Conservation (phyloP, 2,113 vertebrate species). For the Perognathus longimembris region DNA sequence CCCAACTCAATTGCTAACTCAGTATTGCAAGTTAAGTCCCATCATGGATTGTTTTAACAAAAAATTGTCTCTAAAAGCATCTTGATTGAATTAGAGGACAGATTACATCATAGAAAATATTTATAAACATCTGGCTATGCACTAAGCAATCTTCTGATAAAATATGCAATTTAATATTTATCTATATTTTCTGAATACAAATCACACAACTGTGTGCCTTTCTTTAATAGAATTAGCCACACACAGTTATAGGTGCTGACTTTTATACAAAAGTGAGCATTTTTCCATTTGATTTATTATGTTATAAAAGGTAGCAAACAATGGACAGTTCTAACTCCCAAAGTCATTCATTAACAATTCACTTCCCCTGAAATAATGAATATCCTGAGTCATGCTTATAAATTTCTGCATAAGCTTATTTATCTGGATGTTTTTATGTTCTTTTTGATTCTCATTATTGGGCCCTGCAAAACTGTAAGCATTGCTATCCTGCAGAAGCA, state of each 20-base stretch:
- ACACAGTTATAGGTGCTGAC: neutral
- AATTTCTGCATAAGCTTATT: neutral
- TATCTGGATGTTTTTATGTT: neutral
- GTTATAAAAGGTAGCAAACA: neutral
- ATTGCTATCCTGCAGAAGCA: neutral
- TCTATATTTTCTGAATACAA: conserved; percentile 48
- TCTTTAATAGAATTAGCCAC: neutral
- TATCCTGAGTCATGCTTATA: neutral
- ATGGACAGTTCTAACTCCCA: neutral
- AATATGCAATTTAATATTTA: conserved; percentile 33
- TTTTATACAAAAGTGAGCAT: neutral
- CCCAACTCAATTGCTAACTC: conserved; percentile 4
- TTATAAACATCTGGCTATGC: conserved; percentile 41
- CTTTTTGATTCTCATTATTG: conserved; percentile 33
- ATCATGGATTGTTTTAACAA: conserved; percentile 34
- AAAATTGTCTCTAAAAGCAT: conserved; percentile 60
- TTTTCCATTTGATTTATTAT: conserved; percentile 29
- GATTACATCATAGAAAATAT: conserved; percentile 61
- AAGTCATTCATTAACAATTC: conserved; percentile 12
- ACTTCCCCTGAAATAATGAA: neutral
- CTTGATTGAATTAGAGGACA: conserved; percentile 54
- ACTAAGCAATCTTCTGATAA: conserved; percentile 50
- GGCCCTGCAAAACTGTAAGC: neutral
- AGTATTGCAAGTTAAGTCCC: conserved; percentile 47
- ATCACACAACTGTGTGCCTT: conserved; percentile 4